Evolutionary conservation across 2,797 vertebrate species (phyloP).

Genomic region (Rhinella marina): DNA sequence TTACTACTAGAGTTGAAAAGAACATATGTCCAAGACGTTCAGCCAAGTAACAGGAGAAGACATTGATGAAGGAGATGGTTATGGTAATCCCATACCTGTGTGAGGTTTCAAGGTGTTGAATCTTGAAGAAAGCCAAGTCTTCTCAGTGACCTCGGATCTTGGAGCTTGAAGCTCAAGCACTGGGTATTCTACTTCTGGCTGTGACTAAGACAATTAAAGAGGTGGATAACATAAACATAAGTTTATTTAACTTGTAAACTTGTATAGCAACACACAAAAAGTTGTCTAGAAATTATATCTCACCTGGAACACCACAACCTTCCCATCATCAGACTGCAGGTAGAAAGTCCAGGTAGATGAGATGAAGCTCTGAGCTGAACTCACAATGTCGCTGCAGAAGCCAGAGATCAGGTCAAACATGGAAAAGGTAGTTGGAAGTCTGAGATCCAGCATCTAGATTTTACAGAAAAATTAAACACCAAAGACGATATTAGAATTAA

Average conservation of each 20-base stretch:
- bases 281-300: slow-evolving; percentile 41
- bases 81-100: slow-evolving; percentile 72
- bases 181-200: slow-evolving; percentile 87
- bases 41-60: too few species aligned
- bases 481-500: background rate
- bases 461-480: background rate
- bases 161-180: slow-evolving; percentile 79
- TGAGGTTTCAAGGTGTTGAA: slow-evolving; percentile 82
- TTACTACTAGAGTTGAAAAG: too few species aligned
- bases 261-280: background rate
- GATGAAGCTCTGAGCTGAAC: slow-evolving; percentile 94
- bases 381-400: slow-evolving; percentile 93
- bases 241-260: background rate
- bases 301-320: slow-evolving; percentile 96
- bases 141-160: slow-evolving; percentile 78
- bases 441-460: slow-evolving; percentile 73
- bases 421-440: slow-evolving; percentile 75
- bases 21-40: too few species aligned
- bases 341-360: slow-evolving; percentile 99
- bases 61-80: too few species aligned
- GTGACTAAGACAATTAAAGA: slow-evolving; percentile 76
- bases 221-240: slow-evolving; percentile 16
- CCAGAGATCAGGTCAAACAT: slow-evolving; percentile 87
- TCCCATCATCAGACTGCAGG: slow-evolving; percentile 92
- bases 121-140: slow-evolving; percentile 78